A percentile compares a stretch with the other conserved stretches of the same genome.
These are phyloP conservation scores for Drosophila anomelani DNA, from an alignment of 2,888 invertebrate genomes.

Conservation along the genomic window DNA sequence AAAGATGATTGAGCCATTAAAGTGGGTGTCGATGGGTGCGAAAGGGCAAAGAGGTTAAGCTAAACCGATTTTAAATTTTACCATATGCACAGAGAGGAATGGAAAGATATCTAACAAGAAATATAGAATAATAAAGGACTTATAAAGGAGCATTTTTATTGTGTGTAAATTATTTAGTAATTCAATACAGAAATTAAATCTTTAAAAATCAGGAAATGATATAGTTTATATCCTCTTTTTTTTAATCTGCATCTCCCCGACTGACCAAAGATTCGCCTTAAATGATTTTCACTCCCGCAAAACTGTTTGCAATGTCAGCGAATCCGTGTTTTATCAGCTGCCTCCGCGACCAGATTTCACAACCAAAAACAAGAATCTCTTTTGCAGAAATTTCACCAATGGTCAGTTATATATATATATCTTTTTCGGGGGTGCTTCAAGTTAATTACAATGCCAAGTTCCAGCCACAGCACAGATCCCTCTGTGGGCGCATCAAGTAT, in stretches of 20 bases:
- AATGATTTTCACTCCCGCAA: slow-evolving; percentile 7
- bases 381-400: neutral
- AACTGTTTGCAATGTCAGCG: slow-evolving; percentile 31
- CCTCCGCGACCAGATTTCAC: neutral
- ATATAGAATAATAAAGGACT: no score
- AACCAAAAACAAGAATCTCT: slow-evolving; percentile 1
- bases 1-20: slow-evolving; percentile 55
- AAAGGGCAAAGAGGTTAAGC: slow-evolving; percentile 6
- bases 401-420: neutral
- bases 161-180: neutral
- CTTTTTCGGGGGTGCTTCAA: slow-evolving; percentile 4
- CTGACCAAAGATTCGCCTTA: neutral
- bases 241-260: neutral
- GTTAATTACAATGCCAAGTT: slow-evolving; percentile 26
- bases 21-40: slow-evolving; percentile 13
- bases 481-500: slow-evolving; percentile 50
- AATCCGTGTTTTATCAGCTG: slow-evolving; percentile 19
- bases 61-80: neutral
- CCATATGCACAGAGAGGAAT: neutral
- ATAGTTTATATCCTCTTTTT: neutral
- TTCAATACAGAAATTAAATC: neutral
- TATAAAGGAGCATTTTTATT: neutral
- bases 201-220: no score
- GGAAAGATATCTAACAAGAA: neutral
- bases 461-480: neutral